These are phyloP conservation scores for Upupa epops DNA, from an alignment of 2,113 vertebrate genomes.

Conservation along the genomic window DNA sequence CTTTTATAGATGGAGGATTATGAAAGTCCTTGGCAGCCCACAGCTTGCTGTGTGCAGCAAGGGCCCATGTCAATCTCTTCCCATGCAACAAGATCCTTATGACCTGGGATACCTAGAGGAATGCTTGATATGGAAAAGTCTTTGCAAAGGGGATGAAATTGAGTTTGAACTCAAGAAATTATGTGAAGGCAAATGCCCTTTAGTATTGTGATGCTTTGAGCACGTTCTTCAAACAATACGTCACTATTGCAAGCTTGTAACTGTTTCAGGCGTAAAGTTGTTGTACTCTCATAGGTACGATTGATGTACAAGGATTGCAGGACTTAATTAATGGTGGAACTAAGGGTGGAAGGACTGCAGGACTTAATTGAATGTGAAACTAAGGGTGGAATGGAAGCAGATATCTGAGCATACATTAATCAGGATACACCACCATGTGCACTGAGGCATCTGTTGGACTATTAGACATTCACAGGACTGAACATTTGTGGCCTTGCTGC, in stretches of 20 bases:
- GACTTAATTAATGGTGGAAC: background rate
- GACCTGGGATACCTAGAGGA: no score
- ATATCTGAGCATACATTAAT: background rate
- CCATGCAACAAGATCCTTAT: background rate
- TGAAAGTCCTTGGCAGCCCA: background rate
- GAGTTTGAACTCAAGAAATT: background rate
- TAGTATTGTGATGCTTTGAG: background rate
- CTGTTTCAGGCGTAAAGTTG: background rate
- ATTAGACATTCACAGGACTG: rapidly evolving
- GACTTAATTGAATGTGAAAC: no score
- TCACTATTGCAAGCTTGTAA: background rate
- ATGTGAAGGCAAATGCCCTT: background rate
- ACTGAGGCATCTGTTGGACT: background rate
- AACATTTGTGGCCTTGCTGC: background rate
- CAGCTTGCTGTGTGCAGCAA: background rate
- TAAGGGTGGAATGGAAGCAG: background rate
- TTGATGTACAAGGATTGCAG: background rate
- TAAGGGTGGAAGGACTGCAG: no score
- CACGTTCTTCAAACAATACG: background rate
- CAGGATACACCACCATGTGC: rapidly evolving
- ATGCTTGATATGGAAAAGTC: background rate
- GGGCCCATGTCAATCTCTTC: rapidly evolving
- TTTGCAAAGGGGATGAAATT: background rate
- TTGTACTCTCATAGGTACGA: background rate
- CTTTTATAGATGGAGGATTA: background rate